These are phyloP conservation scores for Chlorospingus flavigularis DNA, from an alignment of 2,797 vertebrate genomes.

Conservation along the genomic window DNA sequence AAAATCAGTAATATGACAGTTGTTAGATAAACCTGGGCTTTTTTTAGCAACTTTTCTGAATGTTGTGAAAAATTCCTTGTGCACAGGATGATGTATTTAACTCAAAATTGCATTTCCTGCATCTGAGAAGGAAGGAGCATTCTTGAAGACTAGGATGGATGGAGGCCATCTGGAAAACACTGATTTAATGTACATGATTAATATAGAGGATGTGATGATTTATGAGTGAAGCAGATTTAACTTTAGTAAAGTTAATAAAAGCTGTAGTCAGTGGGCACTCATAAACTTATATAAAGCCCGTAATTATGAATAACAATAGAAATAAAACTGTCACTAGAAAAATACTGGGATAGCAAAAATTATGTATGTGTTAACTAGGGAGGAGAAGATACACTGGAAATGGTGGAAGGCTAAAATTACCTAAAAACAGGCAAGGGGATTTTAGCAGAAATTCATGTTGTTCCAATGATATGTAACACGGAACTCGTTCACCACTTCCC, in stretches of 20 bases:
- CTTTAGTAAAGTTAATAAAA: not conserved
- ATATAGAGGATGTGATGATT: not conserved
- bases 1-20: not conserved
- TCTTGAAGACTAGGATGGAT: not conserved
- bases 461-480: not conserved
- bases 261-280: not conserved
- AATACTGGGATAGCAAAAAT: not conserved
- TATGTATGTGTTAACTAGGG: not conserved
- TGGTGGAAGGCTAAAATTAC: not conserved
- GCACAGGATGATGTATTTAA: not conserved
- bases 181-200: not conserved
- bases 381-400: not conserved
- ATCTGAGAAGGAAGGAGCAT: not conserved
- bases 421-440: not conserved
- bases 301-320: not conserved
- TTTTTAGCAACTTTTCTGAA: not conserved
- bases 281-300: not conserved
- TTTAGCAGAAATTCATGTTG: not conserved
- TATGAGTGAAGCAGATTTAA: not conserved
- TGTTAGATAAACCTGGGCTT: not conserved
- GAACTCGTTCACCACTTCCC: not conserved
- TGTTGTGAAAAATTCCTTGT: not conserved
- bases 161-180: not conserved
- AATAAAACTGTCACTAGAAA: not conserved
- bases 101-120: not conserved